These are phyloP conservation scores for Puffinus mauretanicus DNA, from an alignment of 2,113 vertebrate genomes.

Conservation along the genomic window DNA sequence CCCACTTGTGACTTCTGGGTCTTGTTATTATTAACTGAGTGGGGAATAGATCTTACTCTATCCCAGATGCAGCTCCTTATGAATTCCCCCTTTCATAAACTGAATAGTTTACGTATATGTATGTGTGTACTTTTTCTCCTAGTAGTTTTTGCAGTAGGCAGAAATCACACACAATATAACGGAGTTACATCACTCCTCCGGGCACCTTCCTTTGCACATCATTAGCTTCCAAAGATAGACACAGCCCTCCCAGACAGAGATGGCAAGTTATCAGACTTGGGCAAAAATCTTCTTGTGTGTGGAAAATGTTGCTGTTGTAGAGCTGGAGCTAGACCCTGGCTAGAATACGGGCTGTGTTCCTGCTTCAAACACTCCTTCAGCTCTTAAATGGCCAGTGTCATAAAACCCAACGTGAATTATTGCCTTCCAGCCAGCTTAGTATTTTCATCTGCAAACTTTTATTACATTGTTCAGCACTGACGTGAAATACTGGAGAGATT, in stretches of 20 bases:
- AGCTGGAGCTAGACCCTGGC: constrained; percentile 12
- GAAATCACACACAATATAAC: neutral
- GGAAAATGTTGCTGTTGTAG: neutral
- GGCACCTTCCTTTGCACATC: constrained; percentile 13
- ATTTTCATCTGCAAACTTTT: constrained; percentile 70
- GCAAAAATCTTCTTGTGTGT: neutral
- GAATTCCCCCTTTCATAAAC: constrained; percentile 35
- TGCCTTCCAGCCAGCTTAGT: constrained; percentile 57
- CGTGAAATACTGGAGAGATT: constrained; percentile 48
- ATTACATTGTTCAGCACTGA: constrained; percentile 57
- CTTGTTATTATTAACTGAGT: constrained; percentile 35
- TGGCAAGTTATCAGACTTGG: neutral
- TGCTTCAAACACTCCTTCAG: constrained; percentile 36
- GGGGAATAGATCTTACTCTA: constrained; percentile 4
- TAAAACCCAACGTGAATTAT: constrained; percentile 66
- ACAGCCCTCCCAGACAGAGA: neutral
- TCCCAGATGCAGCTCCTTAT: constrained; percentile 29
- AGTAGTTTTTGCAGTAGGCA: constrained; percentile 13
- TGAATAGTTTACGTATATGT: neutral
- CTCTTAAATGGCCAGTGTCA: constrained; percentile 48
- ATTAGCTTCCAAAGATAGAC: constrained; percentile 18
- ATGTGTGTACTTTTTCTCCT: neutral
- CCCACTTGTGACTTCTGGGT: constrained; percentile 19
- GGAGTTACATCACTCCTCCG: neutral
- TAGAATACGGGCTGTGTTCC: neutral